Conservation (phyloP, 1,140 invertebrate species). For the Diachasmimorpha longicaudata region DNA sequence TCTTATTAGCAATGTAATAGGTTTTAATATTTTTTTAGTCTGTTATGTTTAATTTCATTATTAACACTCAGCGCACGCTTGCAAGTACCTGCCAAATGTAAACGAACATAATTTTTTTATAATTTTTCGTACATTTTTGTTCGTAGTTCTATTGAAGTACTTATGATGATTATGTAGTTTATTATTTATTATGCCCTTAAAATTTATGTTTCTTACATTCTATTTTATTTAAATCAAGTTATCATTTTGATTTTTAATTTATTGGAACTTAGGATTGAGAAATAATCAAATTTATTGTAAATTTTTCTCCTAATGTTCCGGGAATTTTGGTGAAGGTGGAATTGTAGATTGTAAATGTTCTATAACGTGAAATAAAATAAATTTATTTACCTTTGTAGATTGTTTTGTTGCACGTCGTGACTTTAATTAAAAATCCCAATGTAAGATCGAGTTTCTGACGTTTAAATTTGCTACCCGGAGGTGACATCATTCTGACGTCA, state of each 20-base stretch:
- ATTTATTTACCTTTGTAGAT: no score
- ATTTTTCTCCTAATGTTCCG: background rate
- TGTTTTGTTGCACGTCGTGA: no score
- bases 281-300: background rate
- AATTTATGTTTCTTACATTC: background rate
- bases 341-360: background rate
- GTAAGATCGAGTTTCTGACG: no score
- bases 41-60: slow-evolving; percentile 2
- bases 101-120: slow-evolving; percentile 31
- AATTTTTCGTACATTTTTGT: background rate
- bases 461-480: no score
- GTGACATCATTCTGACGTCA: no score
- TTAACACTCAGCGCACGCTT: slow-evolving; percentile 50
- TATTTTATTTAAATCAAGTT: background rate
- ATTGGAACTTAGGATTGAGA: background rate
- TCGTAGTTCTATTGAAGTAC: background rate
- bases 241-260: background rate
- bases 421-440: no score
- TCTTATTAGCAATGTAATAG: background rate
- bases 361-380: background rate
- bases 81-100: slow-evolving; percentile 54
- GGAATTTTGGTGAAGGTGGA: background rate
- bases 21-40: background rate
- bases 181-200: background rate
- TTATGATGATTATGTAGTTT: background rate